Evolutionary conservation across 35 echinoderm and acorn worm genomes (phyloP), one percentile per base, ranked within the genome.

Genomic region (Lytechinus variegatus): DNA sequence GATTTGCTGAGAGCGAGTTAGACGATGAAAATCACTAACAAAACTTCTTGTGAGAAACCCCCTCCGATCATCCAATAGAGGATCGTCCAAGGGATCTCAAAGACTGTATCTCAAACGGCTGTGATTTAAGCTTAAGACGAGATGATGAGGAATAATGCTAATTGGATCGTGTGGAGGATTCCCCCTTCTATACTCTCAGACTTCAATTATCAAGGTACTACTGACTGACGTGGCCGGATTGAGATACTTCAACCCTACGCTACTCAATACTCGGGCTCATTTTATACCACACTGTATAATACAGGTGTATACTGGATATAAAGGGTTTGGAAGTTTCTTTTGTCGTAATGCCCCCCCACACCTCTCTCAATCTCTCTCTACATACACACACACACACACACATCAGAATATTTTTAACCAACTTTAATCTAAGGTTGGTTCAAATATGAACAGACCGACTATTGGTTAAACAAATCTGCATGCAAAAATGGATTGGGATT

Each of bases 151-250:
- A 79, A 79, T 79, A 79, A 79, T 79, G 66, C 66, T 79, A 79
- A 79, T 79, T 79, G 66, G 66, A 79, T 79, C 24, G 66, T 6
- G 14, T 24, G 66, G 66, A 33, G 88, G 88, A 90, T 90, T 10
- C 8, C 28, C 28, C 28, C 28, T 10, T 44, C 88, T 90, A 33
- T 12, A 12, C 88, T 52, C 88, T 54, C 88, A 90, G 16, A 90
- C 88, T 90, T 90, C 88, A 90, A 90, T 90, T 90, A 90, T 90
- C 28, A 54, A 12, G 88, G 88, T 54, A 14, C 14, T 21, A 33
- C 29, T 90, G 88, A 90, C 28, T 90, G 88, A 90, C 88, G 9
- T 52, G 8, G 28, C 52, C n/a, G 29, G 88, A 90, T 28, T 90
- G 88, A 90, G 52, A 54, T 44, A 33, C 88, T 12, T 10, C 52